Evolutionary conservation across 2,888 invertebrate species (phyloP), one percentile per base, ranked within the genome.

Genomic region (Altica lythri): DNA sequence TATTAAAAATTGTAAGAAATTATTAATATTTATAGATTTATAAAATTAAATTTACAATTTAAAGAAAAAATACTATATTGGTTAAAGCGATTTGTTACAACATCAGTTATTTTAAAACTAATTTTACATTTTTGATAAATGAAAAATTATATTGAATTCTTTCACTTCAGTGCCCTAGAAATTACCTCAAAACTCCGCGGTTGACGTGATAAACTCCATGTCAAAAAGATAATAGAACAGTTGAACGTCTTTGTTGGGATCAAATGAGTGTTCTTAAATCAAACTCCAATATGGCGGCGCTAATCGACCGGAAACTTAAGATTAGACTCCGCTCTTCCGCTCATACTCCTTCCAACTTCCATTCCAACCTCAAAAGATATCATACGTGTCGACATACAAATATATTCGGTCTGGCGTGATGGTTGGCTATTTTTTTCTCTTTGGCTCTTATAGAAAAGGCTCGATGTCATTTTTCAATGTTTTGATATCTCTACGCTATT

Each of bases 231-330:
- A 75, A 75, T 75, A 69, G 74, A 71, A 74, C 69, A 72, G 73
- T 73, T 70, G 72, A 72, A 72, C 70, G 75, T 74, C 75, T 76
- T 75, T 76, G 75, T 75, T 68, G 74, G 67, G 65, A 70, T 69
- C 71, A 74, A 75, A 76, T 75, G 76, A 75, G 75, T 73, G 75
- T 77, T 75, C 76, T 75, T 77, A 76, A 76, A 77, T 77, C 76
- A 77, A 77, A 76, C 72, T 75, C 75, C 76, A 77, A 77, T 77
- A 77, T 76, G 76, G 76, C 75, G 75, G 70, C 65, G 69, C 75
- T 75, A 77, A 77, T 77, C 76, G 77, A 75, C 71, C 73, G 74
- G 75, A 77, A 76, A 75, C 73, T 73, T 69, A 68, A 77, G 77
- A 77, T 77, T 77, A 77, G 75, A 71, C 61, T 52, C 59, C 64